These are phyloP conservation scores for Lophura nycthemera DNA, from an alignment of 2,113 vertebrate genomes.

Conservation along the genomic window DNA sequence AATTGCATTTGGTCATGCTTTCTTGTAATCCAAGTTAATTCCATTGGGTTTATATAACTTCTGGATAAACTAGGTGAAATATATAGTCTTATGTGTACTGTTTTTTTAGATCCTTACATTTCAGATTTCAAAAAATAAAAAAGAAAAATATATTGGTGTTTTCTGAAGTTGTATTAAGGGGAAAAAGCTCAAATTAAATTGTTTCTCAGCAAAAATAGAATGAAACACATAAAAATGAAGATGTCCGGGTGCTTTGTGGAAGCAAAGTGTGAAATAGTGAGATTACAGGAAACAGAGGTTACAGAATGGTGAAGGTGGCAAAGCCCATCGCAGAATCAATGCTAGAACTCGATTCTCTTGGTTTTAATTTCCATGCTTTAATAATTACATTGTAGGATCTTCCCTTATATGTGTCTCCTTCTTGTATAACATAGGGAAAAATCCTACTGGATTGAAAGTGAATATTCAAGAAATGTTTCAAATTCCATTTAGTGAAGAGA, in stretches of 20 bases:
- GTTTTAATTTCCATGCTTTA: background rate
- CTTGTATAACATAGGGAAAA: background rate
- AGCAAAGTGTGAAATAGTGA: background rate
- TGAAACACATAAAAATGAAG: background rate
- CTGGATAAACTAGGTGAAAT: background rate
- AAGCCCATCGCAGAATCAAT: background rate
- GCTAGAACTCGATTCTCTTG: background rate
- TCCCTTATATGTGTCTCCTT: background rate
- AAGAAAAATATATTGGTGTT: background rate
- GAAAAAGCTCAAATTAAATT: background rate
- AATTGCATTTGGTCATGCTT: background rate
- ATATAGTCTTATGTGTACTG: background rate
- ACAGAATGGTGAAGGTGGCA: background rate
- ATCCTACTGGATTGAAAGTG: background rate
- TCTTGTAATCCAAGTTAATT: background rate
- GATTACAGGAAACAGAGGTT: background rate
- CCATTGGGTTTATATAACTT: background rate
- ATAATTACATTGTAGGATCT: background rate
- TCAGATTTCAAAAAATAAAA: background rate
- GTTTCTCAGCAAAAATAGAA: background rate
- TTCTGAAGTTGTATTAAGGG: background rate
- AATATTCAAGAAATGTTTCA: slow-evolving; percentile 55
- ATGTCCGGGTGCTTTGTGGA: background rate
- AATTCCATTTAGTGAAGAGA: slow-evolving; percentile 48
- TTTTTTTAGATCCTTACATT: background rate